These are phyloP conservation scores for Antidorcas marsupialis DNA, from an alignment of 2,113 vertebrate species.

Conservation along the genomic window DNA sequence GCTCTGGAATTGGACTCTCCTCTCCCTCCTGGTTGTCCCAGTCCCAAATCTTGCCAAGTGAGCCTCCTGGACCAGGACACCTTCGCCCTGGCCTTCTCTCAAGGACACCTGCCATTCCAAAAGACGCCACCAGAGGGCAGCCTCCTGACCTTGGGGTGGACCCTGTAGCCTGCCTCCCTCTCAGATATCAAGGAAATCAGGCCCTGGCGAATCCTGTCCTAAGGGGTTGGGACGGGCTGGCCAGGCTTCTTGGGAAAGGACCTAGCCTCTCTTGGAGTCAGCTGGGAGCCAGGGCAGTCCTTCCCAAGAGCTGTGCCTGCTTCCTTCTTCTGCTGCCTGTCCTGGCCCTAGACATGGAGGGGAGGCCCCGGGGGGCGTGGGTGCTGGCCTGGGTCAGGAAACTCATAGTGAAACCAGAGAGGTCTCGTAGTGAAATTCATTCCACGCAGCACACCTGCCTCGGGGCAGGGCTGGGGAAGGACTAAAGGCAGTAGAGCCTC, in stretches of 20 bases:
- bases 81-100: fast-evolving
- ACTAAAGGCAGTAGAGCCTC: not conserved
- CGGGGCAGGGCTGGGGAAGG: not conserved
- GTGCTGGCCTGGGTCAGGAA: slow-evolving; percentile 51
- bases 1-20: not conserved
- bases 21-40: not conserved
- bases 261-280: not conserved
- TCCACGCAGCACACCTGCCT: slow-evolving; percentile 58
- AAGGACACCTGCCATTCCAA: not conserved
- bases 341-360: not conserved
- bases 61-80: not conserved
- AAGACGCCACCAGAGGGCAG: slow-evolving; percentile 36
- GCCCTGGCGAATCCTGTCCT: too few species aligned
- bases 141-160: not conserved
- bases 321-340: not conserved
- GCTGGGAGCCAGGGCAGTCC: not conserved
- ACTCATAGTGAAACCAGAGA: slow-evolving; percentile 72
- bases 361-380: not conserved
- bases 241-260: not conserved
- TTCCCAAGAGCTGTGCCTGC: not conserved
- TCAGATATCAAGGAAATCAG: not conserved
- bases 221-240: not conserved
- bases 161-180: not conserved
- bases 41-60: not conserved
- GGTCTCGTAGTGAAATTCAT: slow-evolving; percentile 50